phyloP scores from a whole-genome alignment of 2,888 invertebrate genomes.

The Perdita meconis region DNA sequence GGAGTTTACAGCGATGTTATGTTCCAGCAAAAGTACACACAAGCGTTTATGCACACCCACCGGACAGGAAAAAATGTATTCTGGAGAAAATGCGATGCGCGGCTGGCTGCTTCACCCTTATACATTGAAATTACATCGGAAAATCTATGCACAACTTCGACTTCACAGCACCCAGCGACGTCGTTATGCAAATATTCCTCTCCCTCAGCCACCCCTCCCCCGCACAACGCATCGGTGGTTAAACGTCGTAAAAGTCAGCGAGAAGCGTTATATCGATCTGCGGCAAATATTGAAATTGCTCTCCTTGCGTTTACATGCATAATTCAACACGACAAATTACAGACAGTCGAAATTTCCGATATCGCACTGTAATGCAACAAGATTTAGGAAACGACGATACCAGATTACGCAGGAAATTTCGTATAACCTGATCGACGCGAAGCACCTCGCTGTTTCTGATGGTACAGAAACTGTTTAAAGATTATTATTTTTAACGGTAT shows the following conservation, averaged over 20 bases:
- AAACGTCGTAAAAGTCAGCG: constrained; percentile 32
- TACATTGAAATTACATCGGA: constrained; percentile 4
- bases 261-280: constrained; percentile 40
- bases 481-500: no score
- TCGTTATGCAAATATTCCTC: constrained; percentile 45
- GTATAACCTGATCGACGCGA: not conserved
- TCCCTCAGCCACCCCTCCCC: not conserved
- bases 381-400: constrained; percentile 31
- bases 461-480: no score
- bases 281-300: constrained; percentile 55
- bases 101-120: not conserved
- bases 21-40: no score
- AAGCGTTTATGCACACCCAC: no score
- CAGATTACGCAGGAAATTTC: constrained; percentile 2
- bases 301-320: constrained; percentile 48
- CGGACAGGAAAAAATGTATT: no score
- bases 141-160: constrained; percentile 5
- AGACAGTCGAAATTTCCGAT: constrained; percentile 39
- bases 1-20: no score
- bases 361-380: constrained; percentile 21
- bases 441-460: no score
- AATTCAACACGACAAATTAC: constrained; percentile 59
- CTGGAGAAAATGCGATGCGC: no score
- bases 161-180: constrained; percentile 3
- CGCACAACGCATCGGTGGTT: not conserved